These are phyloP conservation scores for Drosophila flavopinicola DNA, from an alignment of 2,888 invertebrate genomes.

Conservation along the genomic window DNA sequence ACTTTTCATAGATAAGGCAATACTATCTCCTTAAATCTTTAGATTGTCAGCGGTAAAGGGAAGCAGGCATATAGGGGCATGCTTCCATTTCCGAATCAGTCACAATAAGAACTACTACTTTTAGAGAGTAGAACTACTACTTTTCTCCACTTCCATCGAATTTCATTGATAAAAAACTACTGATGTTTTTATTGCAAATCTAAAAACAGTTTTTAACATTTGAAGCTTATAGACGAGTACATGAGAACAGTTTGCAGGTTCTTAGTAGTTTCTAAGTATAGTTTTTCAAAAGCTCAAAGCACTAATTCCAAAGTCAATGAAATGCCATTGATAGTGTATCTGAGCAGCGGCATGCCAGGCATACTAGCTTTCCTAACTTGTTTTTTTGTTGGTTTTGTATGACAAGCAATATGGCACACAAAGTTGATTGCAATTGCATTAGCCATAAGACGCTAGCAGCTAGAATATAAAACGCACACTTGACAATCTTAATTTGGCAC, in stretches of 20 bases:
- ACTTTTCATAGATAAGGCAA: too few relatives aligned
- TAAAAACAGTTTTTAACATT: not conserved
- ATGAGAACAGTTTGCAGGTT: constrained; percentile 1
- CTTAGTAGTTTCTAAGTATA: not conserved
- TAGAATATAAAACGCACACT: constrained; percentile 67
- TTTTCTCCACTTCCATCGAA: not conserved
- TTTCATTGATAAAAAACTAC: not conserved
- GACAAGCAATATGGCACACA: constrained; percentile 17
- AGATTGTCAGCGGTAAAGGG: too few relatives aligned
- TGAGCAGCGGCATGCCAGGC: not conserved
- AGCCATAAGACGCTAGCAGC: constrained; percentile 46
- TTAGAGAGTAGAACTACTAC: not conserved
- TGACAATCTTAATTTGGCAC: constrained; percentile 66
- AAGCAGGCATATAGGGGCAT: too few relatives aligned
- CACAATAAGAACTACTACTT: too few relatives aligned
- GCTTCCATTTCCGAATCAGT: too few relatives aligned
- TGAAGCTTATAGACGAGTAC: not conserved
- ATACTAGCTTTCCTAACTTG: constrained; percentile 5
- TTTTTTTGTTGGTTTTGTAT: constrained; percentile 1
- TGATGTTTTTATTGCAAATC: not conserved
- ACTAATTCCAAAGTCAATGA: not conserved
- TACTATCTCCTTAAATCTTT: too few relatives aligned
- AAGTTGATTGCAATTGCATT: constrained; percentile 60
- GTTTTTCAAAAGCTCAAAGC: not conserved
- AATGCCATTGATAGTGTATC: constrained; percentile 7